Percentiles rank a stretch among this genome's conserved stretches.
Conservation (phyloP, 2,888 invertebrate genomes). For the Timema cristinae region DNA sequence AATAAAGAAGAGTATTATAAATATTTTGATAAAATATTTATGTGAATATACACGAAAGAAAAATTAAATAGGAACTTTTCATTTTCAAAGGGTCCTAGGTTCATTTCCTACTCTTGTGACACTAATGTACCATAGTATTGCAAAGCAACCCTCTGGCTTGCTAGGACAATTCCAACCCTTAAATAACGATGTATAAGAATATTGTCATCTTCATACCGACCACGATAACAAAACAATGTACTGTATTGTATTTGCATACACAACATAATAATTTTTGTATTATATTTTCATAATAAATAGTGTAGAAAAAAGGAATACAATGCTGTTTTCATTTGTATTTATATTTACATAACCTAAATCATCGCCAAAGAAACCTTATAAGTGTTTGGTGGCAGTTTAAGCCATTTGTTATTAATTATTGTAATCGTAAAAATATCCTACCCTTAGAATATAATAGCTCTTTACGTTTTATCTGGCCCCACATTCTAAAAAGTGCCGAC, state of each 20-base stretch:
- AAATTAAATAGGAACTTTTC: not conserved
- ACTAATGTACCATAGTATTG: too few species aligned
- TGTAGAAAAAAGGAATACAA: conserved; percentile 42
- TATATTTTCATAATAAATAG: conserved; percentile 54
- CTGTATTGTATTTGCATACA: conserved; percentile 36
- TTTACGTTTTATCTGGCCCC: too few species aligned
- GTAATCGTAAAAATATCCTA: too few species aligned
- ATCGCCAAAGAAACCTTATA: too few species aligned
- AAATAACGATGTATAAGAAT: not conserved
- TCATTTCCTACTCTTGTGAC: too few species aligned
- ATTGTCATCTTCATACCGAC: conserved; percentile 17
- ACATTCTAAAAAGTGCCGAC: too few species aligned
- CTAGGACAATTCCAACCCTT: too few species aligned
- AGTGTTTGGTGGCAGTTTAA: too few species aligned
- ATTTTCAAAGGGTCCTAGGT: not conserved
- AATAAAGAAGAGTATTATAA: not conserved
- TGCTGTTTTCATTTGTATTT: not conserved
- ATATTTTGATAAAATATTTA: not conserved
- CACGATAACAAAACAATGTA: conserved; percentile 16
- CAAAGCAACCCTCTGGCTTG: too few species aligned
- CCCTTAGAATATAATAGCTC: too few species aligned
- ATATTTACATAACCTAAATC: too few species aligned
- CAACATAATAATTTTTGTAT: conserved; percentile 52
- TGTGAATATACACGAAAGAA: not conserved
- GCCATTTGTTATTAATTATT: too few species aligned